Evolutionary conservation across 2,888 invertebrate genomes (phyloP), one percentile per base, ranked within the genome.

Genomic region (Bimastos eiseni): DNA sequence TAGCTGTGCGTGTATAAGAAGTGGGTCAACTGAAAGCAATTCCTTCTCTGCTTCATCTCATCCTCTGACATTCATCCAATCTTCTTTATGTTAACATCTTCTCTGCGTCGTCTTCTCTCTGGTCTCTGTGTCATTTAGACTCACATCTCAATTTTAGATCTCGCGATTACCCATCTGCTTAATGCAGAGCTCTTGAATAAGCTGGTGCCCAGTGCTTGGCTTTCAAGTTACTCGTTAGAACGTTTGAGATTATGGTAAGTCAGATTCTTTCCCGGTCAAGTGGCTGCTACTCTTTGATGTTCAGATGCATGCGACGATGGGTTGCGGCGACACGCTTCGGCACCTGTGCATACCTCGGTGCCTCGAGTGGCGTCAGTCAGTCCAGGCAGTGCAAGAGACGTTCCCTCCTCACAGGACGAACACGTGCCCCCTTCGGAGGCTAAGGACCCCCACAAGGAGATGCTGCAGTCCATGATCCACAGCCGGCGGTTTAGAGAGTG

Each of bases 401-500:
- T 86, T 86, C 5, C 34, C 34, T 86, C 34, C 36, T 36, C 86
- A 36, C 36, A 86, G 34, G 86, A 21, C 17, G 36, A 21, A 1
- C 17, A 34, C 17, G 6, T 24, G 5, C 36, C 34, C 30, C 36
- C 37, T 37, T 24, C 36, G n/a, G 86, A 36, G 36, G 36, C 86
- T 36, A 70, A 70, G 13, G 90, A 91, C 41, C 92, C 93, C n/a
- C 91, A 91, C 21, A 93, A 93, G 90, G 92, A 93, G 0, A 93
- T 93, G 15, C 93, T 94, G 44, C 92, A 93, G 91, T 91, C 91
- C 90, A 94, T 94, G 91, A 94, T 95, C 24, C 95, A 95, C 93
- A 95, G 95, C 91, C 92, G 95, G 21, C 93, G 95, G 90, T 95
- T 95, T 92, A 93, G 95, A 93, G 95, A 95, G 95, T 95, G 93